These are phyloP conservation scores for Eupeodes latifasciatus DNA, from an alignment of 2,888 invertebrate genomes.

Conservation along the genomic window DNA sequence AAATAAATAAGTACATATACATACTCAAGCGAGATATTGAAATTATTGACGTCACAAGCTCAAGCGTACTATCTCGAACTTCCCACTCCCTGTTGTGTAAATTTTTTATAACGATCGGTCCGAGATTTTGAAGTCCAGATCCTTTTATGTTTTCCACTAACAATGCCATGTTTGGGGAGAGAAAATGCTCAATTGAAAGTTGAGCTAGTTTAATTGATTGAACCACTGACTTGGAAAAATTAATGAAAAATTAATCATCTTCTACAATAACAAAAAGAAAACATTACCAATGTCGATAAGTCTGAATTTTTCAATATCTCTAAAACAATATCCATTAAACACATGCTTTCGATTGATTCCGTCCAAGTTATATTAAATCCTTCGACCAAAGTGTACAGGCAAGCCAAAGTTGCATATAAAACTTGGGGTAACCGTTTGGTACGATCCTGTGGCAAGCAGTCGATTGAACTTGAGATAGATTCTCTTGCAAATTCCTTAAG, in stretches of 20 bases:
- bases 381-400: constrained; percentile 87
- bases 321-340: constrained; percentile 86
- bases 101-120: constrained; percentile 88
- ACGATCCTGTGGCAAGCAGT: constrained; percentile 79
- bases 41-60: constrained; percentile 89
- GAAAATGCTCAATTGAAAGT: constrained; percentile 89
- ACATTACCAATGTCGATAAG: constrained; percentile 85
- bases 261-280: neutral
- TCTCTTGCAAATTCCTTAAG: constrained; percentile 85
- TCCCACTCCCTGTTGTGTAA: constrained; percentile 91
- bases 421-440: constrained; percentile 85
- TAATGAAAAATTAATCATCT: neutral
- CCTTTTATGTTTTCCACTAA: constrained; percentile 88
- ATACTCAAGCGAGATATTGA: constrained; percentile 89
- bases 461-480: constrained; percentile 20
- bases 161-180: constrained; percentile 91
- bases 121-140: constrained; percentile 87
- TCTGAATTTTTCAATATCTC: constrained; percentile 85
- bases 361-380: constrained; percentile 91
- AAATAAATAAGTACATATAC: constrained; percentile 78
- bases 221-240: constrained; percentile 87
- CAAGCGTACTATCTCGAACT: constrained; percentile 90
- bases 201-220: constrained; percentile 89
- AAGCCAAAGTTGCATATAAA: constrained; percentile 88
- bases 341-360: constrained; percentile 90